phyloP scores from a whole-genome alignment of 2,113 vertebrate genomes.

The Phalacrocorax aristotelis region DNA sequence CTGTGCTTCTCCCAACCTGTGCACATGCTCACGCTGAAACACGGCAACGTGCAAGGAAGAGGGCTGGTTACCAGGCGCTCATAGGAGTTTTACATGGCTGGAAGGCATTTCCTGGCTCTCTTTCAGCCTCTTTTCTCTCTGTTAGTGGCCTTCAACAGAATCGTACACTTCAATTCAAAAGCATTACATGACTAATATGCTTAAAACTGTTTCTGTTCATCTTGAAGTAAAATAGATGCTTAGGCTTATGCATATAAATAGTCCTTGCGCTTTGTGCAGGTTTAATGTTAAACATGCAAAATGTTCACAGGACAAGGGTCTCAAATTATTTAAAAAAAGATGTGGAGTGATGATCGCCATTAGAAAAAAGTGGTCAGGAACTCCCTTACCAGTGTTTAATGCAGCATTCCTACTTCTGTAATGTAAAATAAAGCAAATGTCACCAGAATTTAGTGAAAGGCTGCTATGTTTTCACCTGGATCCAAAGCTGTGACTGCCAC shows the following conservation, averaged over 20 bases:
- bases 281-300: not conserved
- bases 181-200: not conserved
- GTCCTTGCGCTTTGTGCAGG: not conserved
- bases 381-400: not conserved
- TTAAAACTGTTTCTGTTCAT: not conserved
- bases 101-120: not conserved
- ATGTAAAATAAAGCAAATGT: not conserved
- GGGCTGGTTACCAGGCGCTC: not conserved
- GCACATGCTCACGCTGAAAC: not conserved
- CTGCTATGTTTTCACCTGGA: not conserved
- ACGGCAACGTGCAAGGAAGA: not conserved
- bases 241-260: not conserved
- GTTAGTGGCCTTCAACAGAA: not conserved
- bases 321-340: not conserved
- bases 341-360: accelerated
- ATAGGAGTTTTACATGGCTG: not conserved
- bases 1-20: not conserved
- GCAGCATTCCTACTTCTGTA: not conserved
- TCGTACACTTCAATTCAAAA: not conserved
- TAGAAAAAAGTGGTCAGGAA: not conserved
- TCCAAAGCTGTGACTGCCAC: not conserved
- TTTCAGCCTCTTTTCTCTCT: not conserved
- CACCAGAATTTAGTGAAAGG: not conserved
- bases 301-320: not conserved
- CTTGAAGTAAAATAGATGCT: not conserved